These are phyloP conservation scores for Eriocheir sinensis DNA, from an alignment of 1,140 invertebrate species.

Conservation along the genomic window DNA sequence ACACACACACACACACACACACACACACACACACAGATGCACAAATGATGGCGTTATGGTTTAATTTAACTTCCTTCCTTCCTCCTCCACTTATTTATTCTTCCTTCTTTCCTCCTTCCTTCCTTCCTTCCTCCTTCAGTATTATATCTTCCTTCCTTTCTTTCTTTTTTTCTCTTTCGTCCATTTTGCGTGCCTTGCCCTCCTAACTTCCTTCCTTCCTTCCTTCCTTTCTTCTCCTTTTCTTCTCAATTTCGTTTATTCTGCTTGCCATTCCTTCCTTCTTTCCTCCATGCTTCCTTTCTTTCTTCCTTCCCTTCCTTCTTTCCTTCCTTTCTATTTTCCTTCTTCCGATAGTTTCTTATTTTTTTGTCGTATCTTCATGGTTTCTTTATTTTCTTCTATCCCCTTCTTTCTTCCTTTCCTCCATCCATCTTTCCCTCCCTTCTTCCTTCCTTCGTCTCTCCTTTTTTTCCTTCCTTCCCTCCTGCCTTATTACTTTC, in stretches of 20 bases:
- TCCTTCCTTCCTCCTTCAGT: too few relatives aligned
- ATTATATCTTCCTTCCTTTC: conserved; percentile 8
- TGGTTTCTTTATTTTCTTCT: neutral
- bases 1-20: too few relatives aligned
- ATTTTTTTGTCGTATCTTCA: neutral
- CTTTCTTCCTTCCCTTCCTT: conserved; percentile 19
- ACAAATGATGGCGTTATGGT: too few relatives aligned
- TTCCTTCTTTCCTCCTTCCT: too few relatives aligned
- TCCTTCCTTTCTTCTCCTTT: neutral
- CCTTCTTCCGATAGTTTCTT: neutral
- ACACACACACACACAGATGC: too few relatives aligned
- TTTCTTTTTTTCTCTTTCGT: conserved; percentile 3
- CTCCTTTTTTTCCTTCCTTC: neutral
- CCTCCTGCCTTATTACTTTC: neutral
- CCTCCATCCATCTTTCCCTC: too few relatives aligned
- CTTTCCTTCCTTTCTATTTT: neutral
- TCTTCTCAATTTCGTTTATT: neutral
- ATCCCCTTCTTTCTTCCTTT: too few relatives aligned
- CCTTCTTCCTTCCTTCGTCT: neutral
- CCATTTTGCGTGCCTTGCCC: neutral
- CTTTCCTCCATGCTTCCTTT: neutral
- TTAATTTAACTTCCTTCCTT: too few relatives aligned
- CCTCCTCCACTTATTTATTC: too few relatives aligned
- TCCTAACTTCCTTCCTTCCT: neutral
- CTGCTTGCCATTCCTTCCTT: neutral